phyloP scores from a whole-genome alignment of 2,797 vertebrate species.

The Brachymystax lenok region DNA sequence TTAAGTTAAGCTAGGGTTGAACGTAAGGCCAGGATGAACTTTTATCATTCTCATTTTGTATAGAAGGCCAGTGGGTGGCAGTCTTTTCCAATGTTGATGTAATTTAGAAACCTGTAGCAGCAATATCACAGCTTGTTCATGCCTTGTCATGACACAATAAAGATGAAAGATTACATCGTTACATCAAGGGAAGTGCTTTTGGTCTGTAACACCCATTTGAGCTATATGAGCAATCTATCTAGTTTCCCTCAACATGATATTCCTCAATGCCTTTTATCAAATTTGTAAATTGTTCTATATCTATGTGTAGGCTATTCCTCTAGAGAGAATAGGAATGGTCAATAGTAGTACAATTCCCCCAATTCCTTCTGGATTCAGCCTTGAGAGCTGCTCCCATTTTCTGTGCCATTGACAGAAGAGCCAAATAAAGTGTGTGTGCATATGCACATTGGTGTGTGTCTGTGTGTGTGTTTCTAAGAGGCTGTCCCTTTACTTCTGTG shows the following conservation, averaged over 20 bases:
- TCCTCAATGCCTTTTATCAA: neutral
- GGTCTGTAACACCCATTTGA: neutral
- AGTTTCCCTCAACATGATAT: neutral
- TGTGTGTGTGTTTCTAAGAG: neutral
- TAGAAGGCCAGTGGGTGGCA: neutral
- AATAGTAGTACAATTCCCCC: neutral
- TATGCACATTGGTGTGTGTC: neutral
- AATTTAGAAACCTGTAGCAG: neutral
- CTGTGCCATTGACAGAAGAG: no score
- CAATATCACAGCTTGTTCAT: neutral
- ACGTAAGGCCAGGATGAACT: neutral
- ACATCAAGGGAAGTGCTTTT: neutral
- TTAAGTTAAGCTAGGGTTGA: no score
- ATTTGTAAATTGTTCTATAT: neutral
- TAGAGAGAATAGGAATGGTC: neutral
- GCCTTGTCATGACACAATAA: neutral
- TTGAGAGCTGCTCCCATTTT: no score
- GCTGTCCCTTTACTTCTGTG: neutral
- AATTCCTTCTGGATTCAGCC: no score
- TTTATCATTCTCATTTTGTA: neutral
- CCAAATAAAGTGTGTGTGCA: neutral
- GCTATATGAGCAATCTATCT: neutral
- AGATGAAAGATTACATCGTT: neutral
- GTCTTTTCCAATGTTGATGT: neutral
- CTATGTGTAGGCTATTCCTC: neutral